These are phyloP conservation scores for Parnassius smintheus DNA, from an alignment of 2,888 invertebrate genomes.

Conservation along the genomic window DNA sequence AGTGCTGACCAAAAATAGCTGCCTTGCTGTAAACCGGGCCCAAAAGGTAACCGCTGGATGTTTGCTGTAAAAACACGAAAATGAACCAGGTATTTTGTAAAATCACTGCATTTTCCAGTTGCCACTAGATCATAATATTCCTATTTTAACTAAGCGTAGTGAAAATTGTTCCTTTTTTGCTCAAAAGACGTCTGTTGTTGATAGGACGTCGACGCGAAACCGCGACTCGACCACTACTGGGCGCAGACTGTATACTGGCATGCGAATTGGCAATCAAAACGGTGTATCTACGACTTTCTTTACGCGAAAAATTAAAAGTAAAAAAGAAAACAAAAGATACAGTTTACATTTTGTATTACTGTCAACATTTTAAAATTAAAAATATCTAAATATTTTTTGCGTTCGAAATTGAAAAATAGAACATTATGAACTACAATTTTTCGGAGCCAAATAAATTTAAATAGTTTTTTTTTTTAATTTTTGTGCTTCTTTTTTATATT, in stretches of 20 bases:
- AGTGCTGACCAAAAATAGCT: constrained; percentile 56
- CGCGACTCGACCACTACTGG: constrained; percentile 66
- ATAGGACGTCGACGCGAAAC: constrained; percentile 61
- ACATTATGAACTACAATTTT: neutral
- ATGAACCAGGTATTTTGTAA: constrained; percentile 22
- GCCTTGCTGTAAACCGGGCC: constrained; percentile 31
- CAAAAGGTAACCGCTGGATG: constrained; percentile 9
- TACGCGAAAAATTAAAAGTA: constrained; percentile 20
- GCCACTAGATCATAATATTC: constrained; percentile 61
- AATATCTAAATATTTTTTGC: constrained; percentile 2
- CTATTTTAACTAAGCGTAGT: constrained; percentile 47
- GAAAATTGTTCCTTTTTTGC: constrained; percentile 40
- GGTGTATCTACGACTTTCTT: constrained; percentile 15
- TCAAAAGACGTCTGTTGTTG: constrained; percentile 42
- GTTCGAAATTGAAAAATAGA: neutral
- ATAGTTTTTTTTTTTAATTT: neutral
- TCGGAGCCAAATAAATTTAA: neutral
- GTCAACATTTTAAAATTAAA: neutral
- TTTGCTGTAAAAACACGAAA: neutral
- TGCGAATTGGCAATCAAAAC: constrained; percentile 48
- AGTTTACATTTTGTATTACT: neutral
- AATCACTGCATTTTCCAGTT: constrained; percentile 30
- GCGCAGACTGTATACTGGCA: constrained; percentile 51
- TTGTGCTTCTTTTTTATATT: neutral
- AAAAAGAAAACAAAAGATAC: constrained; percentile 15